Conservation (phyloP, 2,797 vertebrate genomes). For the Salarias fasciatus region DNA sequence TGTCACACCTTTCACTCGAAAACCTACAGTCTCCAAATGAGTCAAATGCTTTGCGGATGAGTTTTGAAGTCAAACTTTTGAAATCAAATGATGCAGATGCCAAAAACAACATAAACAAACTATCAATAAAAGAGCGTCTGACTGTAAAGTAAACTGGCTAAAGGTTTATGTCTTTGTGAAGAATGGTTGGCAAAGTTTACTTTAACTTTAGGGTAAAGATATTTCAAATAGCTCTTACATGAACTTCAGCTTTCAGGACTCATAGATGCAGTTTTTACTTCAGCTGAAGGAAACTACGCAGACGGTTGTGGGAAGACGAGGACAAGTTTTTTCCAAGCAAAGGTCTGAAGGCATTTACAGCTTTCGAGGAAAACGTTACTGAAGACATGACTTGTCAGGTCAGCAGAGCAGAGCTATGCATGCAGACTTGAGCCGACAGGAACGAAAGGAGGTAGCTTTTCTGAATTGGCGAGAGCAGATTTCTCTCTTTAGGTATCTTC, state of each 20-base stretch:
- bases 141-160: no score
- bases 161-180: no score
- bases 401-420: slow-evolving; percentile 4
- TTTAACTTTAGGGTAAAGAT: no score
- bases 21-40: slow-evolving; percentile 17
- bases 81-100: no score
- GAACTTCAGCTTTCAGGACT: no score
- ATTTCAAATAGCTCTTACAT: no score
- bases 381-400: background rate
- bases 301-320: background rate
- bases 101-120: no score
- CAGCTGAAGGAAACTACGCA: background rate
- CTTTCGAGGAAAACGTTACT: slow-evolving; percentile 18
- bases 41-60: no score
- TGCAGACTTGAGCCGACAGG: slow-evolving; percentile 6
- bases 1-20: slow-evolving; percentile 34
- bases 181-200: no score
- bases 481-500: slow-evolving; percentile 42
- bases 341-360: slow-evolving; percentile 2
- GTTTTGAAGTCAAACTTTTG: no score
- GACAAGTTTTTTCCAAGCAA: background rate
- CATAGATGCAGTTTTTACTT: background rate
- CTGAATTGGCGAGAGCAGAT: slow-evolving; percentile 13
- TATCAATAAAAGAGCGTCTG: no score
- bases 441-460: slow-evolving; percentile 7